Conservation (phyloP, 2,797 vertebrate genomes). For the Allochrocebus solatus region DNA sequence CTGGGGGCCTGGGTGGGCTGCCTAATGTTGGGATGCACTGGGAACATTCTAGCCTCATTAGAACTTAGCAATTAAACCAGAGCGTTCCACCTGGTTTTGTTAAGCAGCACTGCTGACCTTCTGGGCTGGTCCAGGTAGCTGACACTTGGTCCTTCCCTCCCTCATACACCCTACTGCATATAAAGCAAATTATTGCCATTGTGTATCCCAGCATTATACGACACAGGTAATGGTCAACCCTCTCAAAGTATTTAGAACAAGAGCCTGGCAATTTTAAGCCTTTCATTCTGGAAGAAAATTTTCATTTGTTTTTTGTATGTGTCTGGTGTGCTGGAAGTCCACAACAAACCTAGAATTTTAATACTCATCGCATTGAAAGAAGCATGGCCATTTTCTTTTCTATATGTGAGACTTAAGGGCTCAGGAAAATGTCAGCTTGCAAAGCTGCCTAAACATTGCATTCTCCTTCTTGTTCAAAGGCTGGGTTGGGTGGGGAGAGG, state of each 20-base stretch:
- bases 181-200: not conserved
- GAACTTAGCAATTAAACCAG: not conserved
- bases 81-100: not conserved
- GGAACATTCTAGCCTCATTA: not conserved
- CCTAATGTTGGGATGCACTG: not conserved
- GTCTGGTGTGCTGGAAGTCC: constrained; percentile 5
- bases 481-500: constrained; percentile 44
- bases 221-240: not conserved
- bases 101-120: not conserved
- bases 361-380: constrained; percentile 77
- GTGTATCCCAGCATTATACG: not conserved
- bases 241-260: not conserved
- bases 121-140: not conserved
- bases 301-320: constrained; percentile 60
- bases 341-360: constrained; percentile 73
- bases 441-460: constrained; percentile 80
- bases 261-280: not conserved
- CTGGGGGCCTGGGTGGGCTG: not conserved
- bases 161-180: not conserved
- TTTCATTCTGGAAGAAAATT: constrained; percentile 78
- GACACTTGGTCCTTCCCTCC: not conserved
- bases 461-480: constrained; percentile 80
- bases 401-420: constrained; percentile 73
- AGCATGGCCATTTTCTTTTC: constrained; percentile 72
- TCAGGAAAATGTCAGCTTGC: constrained; percentile 83